Base-by-base conservation (phyloP, 2,113 vertebrate genomes). In the Paramisgurnus dabryanus region DNA sequence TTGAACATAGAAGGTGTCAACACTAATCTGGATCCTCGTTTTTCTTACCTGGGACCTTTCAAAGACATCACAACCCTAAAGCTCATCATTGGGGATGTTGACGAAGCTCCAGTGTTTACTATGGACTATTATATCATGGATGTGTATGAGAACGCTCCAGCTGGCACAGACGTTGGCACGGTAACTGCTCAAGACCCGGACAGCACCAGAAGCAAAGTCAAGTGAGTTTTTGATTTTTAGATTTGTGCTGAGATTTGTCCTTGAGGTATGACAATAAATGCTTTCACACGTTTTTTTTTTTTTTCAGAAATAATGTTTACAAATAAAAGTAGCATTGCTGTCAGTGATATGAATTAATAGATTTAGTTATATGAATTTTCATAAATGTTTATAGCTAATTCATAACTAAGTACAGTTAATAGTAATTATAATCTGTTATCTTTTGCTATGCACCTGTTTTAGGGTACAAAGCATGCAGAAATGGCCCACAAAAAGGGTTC, bases 141-240 rank as follows among this genome's bases (percentile, higher is more conserved):
- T 34, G 95, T 98, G 34, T 95, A 95, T 64, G 98, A 99, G 90
- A 99, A 99, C 61, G 87, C 94, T 0, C 94, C 93, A 4, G 86
- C 91, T 0, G 96, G 96, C 39, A 96, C 97, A 0, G 84, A 93
- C 58, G 95, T 99, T 83, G 97, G 97, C 71, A 86, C 93, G 1
- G 95, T 98, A n/a, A 93, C 91, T 0, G 98, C 98, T n/a, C 95
- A 95, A 83, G 98, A 99, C 87, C 98, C 98, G 0, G 98, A 99
- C 89, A 91, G 92, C 82, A 90, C 95, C 80, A 96, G 93, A 85
- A 97, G 93, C 80, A 90, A 95, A 84, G 94, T 99, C 85, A 97
- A 96, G 98, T 98, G 92, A 63, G 47, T 13, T 34, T 55, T 17
- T 4, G 5, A 55, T 15, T n/a, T n/a, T n/a, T n/a, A 15, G 34